phyloP scores from a whole-genome alignment of 2,113 vertebrate species.

The Gallinago undulata region DNA sequence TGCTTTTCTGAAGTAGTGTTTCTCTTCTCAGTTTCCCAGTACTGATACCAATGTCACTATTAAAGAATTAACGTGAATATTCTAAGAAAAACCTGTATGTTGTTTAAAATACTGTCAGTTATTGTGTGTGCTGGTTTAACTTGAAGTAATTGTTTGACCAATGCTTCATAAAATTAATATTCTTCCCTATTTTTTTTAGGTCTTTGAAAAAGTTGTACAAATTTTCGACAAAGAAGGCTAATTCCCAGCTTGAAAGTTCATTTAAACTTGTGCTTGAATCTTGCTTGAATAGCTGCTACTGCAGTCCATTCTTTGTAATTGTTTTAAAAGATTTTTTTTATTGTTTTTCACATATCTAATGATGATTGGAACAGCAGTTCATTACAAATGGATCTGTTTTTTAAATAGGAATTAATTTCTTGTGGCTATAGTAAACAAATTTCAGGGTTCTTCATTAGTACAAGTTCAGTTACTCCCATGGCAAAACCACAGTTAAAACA shows the following conservation, averaged over 20 bases:
- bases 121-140: not conserved
- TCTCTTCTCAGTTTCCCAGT: not conserved
- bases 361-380: slow-evolving; percentile 60
- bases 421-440: slow-evolving; percentile 21
- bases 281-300: slow-evolving; percentile 78
- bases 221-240: slow-evolving; percentile 90
- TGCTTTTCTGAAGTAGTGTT: not conserved
- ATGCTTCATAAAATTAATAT: not conserved
- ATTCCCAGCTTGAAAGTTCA: slow-evolving; percentile 40
- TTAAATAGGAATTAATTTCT: slow-evolving; percentile 24
- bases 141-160: not conserved
- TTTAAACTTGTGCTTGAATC: slow-evolving; percentile 74
- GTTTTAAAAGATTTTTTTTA: slow-evolving; percentile 61
- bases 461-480: slow-evolving; percentile 52
- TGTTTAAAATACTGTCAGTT: not conserved
- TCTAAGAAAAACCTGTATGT: not conserved
- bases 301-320: slow-evolving; percentile 67
- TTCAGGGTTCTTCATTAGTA: slow-evolving; percentile 34
- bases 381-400: slow-evolving; percentile 55
- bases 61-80: not conserved
- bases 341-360: slow-evolving; percentile 63
- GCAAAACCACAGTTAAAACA: slow-evolving; percentile 38
- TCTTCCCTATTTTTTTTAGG: slow-evolving; percentile 75
- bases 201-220: slow-evolving; percentile 90
- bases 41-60: not conserved